Evolutionary conservation across 2,113 vertebrate genomes (phyloP), one percentile per base, ranked within the genome.

Genomic region (Gnathonemus longibarbis): DNA sequence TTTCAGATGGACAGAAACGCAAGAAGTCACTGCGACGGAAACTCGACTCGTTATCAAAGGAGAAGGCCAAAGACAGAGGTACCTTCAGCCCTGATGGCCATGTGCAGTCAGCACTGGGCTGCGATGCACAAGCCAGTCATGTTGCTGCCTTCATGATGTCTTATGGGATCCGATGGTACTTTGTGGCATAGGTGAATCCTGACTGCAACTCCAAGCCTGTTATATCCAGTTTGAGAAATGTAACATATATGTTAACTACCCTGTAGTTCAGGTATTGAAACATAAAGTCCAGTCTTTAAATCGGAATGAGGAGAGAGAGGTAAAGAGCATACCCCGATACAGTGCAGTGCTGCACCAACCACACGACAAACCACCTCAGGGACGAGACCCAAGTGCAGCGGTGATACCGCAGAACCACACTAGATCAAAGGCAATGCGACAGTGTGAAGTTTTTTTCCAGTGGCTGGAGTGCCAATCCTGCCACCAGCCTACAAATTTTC

Each of bases 21-120:
- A 99, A 99, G 95, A 98, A 98, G 93, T 99, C 98, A 0, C 94
- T 98, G 94, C 96, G 98, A 94, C 98, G 98, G 96, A 99, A 98
- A 96, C 95, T 98, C 96, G 98, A 98, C 94, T 98, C 98, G 9
- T 94, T 99, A 15, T 96, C 96, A 58, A 99, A 99, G 91, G 98
- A 99, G 95, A 99, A 98, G 95, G 98, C 97, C 91, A 98, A 97
- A 96, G 98, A 99, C 94, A 98, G 96, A 99, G 98, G 98, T 98
- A 97, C 17, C 45, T 11, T 46, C 24, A 45, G 46, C 4, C 83
- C 46, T 48, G 39, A 4, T 39, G 27, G 39, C 31, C 35, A 3
- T 27, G 35, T 39, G 11, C 74, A 70, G n/a, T 70, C 9, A 70
- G 62, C n/a, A 70, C 31, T 2, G 62, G n/a, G 62, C n/a, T n/a